These are phyloP conservation scores for Drosophila infuscata DNA, from an alignment of 2,888 invertebrate genomes.

Conservation along the genomic window DNA sequence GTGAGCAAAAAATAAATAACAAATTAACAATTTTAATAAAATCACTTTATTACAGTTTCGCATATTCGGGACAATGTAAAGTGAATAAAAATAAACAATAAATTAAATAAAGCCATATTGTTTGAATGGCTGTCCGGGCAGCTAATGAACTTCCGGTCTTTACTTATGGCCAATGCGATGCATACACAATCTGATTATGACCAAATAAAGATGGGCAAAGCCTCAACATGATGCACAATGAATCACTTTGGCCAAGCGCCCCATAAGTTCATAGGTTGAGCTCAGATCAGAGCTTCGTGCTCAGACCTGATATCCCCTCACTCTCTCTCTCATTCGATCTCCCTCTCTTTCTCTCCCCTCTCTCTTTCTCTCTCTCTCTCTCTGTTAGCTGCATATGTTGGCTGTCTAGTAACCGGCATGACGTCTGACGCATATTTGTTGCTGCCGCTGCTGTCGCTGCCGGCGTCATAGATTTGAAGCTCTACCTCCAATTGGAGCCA, in stretches of 20 bases:
- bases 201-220: slow-evolving; percentile 5
- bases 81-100: slow-evolving; percentile 67
- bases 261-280: slow-evolving; percentile 43
- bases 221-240: slow-evolving; percentile 33
- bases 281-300: slow-evolving; percentile 1
- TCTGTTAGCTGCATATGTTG: slow-evolving; percentile 1
- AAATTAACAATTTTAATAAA: slow-evolving; percentile 77
- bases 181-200: slow-evolving; percentile 4
- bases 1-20: slow-evolving; percentile 17
- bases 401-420: slow-evolving; percentile 48
- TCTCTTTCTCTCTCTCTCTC: not conserved
- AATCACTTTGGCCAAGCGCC: slow-evolving; percentile 35
- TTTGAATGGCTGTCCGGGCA: slow-evolving; percentile 28
- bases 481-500: slow-evolving; percentile 36
- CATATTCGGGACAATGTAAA: slow-evolving; percentile 77
- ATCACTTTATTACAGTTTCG: slow-evolving; percentile 72
- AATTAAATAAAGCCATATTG: slow-evolving; percentile 65
- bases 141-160: slow-evolving; percentile 73
- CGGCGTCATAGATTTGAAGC: slow-evolving; percentile 38
- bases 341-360: slow-evolving; percentile 1
- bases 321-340: slow-evolving; percentile 1
- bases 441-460: slow-evolving; percentile 22
- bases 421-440: slow-evolving; percentile 32
- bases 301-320: slow-evolving; percentile 3
- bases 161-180: slow-evolving; percentile 7